Evolutionary conservation across 2,113 vertebrate genomes (phyloP), one percentile per base, ranked within the genome.

Genomic region (Stictonetta naevosa): DNA sequence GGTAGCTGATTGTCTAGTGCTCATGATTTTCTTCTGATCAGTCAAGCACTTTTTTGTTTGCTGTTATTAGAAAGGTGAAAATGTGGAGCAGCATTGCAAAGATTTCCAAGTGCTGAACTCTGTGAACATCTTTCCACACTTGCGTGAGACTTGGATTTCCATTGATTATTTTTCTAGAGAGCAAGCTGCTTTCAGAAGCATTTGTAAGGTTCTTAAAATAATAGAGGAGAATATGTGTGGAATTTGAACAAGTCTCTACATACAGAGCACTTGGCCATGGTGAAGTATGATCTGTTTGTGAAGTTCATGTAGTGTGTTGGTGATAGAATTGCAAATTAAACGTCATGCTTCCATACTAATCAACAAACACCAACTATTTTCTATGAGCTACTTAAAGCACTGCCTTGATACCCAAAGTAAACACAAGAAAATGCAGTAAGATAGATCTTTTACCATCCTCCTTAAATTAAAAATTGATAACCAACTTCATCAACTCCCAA

Each of bases 121-220:
- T 46, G 11, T n/a, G 80, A 60, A 59, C 36, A 52, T 69, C 66
- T 79, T 95, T 95, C 42, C 53, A 50, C 21, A 8, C 31, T 88
- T 76, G 7, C 46, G 53, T 50, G n/a, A 62, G 36, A 50, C 18
- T 59, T 90, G 40, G 40, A 31, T 93, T 88, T 74, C 59, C 28
- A 46, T 34, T 67, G 29, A 59, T 83, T 90, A 63, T 88, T 95
- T 95, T 88, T 77, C 19, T 46, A 90, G 50, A 80, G 20, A 82
- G 44, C 46, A 79, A 85, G 40, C 64, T 81, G 22, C 42, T 91
- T 80, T 88, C 71, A 62, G 48, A 89, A 77, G n/a, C 28, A 84
- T 46, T 85, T 19, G 15, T 23, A 52, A n/a, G 63, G 67, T 26
- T 83, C 84, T 79, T 20, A 87, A 40, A 71, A 85, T 25, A 89